phyloP scores from a whole-genome alignment of 2,797 vertebrate genomes.

The Eulemur coronatus region DNA sequence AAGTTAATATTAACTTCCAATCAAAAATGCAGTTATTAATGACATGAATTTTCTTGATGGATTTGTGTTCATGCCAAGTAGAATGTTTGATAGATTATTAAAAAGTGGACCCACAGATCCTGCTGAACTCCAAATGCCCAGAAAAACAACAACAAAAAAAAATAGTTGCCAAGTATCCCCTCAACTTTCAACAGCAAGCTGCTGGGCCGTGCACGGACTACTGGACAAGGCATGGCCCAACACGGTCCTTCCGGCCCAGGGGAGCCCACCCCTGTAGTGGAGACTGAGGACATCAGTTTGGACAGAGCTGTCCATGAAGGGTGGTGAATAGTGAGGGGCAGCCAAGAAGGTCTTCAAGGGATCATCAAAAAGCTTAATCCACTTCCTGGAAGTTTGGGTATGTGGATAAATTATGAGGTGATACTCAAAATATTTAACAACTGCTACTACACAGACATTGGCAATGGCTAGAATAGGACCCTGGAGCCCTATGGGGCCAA shows the following conservation, averaged over 20 bases:
- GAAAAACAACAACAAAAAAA: not conserved
- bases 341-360: not conserved
- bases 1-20: not conserved
- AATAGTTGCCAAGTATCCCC: not conserved
- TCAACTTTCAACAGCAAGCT: not conserved
- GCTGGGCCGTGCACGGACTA: too few species aligned
- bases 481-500: not conserved
- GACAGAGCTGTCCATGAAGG: not conserved
- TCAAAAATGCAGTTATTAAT: not conserved
- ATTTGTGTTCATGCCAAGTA: not conserved
- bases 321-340: not conserved
- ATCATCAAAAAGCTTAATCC: not conserved
- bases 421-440: not conserved
- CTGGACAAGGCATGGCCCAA: not conserved
- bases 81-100: not conserved
- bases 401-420: fast-evolving
- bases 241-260: fast-evolving
- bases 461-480: not conserved
- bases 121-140: not conserved
- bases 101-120: not conserved
- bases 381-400: not conserved
- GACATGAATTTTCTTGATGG: not conserved
- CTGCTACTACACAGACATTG: not conserved
- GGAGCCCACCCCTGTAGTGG: not conserved
- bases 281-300: not conserved